Conservation (phyloP, 2,888 invertebrate genomes). For the Penaeus monodon region DNA sequence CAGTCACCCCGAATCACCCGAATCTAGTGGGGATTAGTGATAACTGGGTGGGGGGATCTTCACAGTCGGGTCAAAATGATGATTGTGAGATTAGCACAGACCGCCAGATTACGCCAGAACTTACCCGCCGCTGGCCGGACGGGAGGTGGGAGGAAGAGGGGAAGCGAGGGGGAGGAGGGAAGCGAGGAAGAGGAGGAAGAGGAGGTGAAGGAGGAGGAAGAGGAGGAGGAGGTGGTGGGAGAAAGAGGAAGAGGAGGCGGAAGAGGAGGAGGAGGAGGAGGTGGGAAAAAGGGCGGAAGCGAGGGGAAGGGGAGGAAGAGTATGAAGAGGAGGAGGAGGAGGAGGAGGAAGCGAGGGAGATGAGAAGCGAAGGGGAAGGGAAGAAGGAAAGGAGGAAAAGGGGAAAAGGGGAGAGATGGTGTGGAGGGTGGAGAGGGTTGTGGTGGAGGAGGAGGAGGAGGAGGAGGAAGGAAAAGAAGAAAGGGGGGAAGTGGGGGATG, state of each 20-base stretch:
- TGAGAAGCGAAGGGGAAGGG: background rate
- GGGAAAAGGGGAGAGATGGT: background rate
- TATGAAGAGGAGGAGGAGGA: background rate
- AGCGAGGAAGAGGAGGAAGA: no score
- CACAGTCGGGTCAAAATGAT: constrained; percentile 24
- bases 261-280: background rate
- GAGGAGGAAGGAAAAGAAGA: background rate
- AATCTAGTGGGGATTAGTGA: no score
- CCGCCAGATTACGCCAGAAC: no score
- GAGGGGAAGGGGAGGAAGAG: background rate
- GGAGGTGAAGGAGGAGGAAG: background rate
- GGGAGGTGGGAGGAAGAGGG: background rate
- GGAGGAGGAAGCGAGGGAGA: no score
- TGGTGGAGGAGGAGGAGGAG: background rate
- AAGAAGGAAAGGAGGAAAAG: background rate
- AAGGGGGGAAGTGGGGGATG: background rate
- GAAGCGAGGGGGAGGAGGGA: background rate
- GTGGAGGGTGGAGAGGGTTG: background rate
- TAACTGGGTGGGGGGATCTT: no score
- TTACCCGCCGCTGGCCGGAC: background rate
- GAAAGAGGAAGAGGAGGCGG: background rate
- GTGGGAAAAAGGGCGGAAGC: background rate
- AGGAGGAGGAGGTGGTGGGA: no score
- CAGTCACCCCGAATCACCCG: constrained; percentile 14
- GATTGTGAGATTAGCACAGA: constrained; percentile 1